Evolutionary conservation across 2,888 invertebrate species (phyloP), one percentile per base, ranked within the genome.

Genomic region (Neoitamus cyanurus): DNA sequence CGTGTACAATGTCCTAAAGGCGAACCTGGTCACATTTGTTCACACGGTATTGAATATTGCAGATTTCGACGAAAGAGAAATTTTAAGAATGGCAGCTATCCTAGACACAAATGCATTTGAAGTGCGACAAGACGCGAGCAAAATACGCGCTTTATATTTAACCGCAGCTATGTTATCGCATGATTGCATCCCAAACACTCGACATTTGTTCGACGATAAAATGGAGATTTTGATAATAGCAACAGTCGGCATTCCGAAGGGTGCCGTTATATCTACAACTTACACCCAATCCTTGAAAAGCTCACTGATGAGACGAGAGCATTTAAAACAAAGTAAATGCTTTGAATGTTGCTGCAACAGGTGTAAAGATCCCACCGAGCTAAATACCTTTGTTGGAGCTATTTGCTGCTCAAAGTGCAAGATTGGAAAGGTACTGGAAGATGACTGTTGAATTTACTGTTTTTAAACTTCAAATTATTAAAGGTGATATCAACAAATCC

Each of bases 81-180:
- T 94, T 88, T 88, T 94, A 84, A 93, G 92, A 88, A 92, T 93
- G 84, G 93, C 94, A 13, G 95, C 94, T n/a, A 94, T 95, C 88
- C 92, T 94, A 87, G 95, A 95, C 88, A 95, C 95, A 1, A 95
- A 96, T 88, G 90, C 94, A 0, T 95, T 95, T 88, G 95, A 95
- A 88, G 92, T 95, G 1, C 92, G 94, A 30, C 92, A 93, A 84
- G 87, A 87, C 73, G 42, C 84, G 0, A 88, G 87, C 25, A 87
- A 91, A 3, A 9, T 68, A 9, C 30, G 80, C 1, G 80, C 37
- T 77, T 89, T 96, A 84, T 96, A 94, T 89, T 92, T 94, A 0
- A 93, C 92, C 83, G 94, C 94, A 0, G 93, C 95, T 5, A 93
- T 96, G 92, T 93, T 95, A 90, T 93, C 94, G 82, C 96, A 96